Percentiles rank a stretch among this genome's conserved stretches.
Evolutionary conservation across 2,113 vertebrate species (phyloP).

Genomic region (Malurus alboscapulatus): DNA sequence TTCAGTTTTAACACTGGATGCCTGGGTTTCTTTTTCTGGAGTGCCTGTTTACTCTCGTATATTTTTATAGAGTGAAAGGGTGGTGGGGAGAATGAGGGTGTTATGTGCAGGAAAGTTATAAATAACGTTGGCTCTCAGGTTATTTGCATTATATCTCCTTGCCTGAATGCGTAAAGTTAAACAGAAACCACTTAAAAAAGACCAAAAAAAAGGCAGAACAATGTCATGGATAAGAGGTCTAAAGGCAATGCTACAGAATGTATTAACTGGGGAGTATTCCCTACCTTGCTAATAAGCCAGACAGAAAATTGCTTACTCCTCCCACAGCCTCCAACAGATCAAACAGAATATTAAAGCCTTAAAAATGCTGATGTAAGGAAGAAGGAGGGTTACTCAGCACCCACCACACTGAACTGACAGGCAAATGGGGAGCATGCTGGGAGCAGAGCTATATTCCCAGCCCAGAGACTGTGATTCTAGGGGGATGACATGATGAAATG

Average conservation of each 20-base stretch:
- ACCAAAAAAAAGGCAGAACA: background rate
- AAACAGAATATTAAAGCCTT: slow-evolving; percentile 34
- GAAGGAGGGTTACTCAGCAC: slow-evolving; percentile 2
- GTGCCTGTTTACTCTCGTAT: slow-evolving; percentile 32
- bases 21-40: slow-evolving; percentile 37
- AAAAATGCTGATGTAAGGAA: slow-evolving; percentile 1
- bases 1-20: slow-evolving; percentile 29
- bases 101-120: slow-evolving; percentile 45
- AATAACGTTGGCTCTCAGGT: background rate
- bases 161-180: background rate
- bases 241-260: background rate
- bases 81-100: slow-evolving; percentile 52
- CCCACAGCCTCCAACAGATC: slow-evolving; percentile 4
- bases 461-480: background rate
- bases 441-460: background rate
- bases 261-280: background rate
- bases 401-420: background rate
- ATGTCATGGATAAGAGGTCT: background rate
- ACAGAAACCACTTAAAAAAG: background rate
- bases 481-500: background rate
- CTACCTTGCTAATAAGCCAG: background rate
- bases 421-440: background rate
- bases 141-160: slow-evolving; percentile 36
- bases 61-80: slow-evolving; percentile 51
- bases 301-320: slow-evolving; percentile 18